Conservation (phyloP, 2,113 vertebrate genomes). For the cattle (Bos taurus) region ARS-UCD2.0 NC_037357.1:94558001-94558500, state of each 20-base stretch:
- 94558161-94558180: neutral
- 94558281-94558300: neutral
- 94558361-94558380: neutral
- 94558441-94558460: too few species aligned
- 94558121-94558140: neutral
- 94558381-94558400: too few species aligned
- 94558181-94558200: neutral
- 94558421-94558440: too few species aligned
- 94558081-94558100: neutral
- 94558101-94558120: neutral
- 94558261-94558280: neutral
- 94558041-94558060: neutral
- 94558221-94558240: neutral
- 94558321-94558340: too few species aligned
- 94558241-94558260: neutral
- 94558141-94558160: neutral
- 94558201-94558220: neutral
- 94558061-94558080: neutral
- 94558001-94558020: neutral
- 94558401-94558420: too few species aligned
- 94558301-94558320: too few species aligned
- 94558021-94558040: slow-evolving; percentile 1
- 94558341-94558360: too few species aligned
- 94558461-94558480: too few species aligned
- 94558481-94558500: too few species aligned